phyloP scores from a whole-genome alignment of 2,113 vertebrate species.

The Erpornis zantholeuca region DNA sequence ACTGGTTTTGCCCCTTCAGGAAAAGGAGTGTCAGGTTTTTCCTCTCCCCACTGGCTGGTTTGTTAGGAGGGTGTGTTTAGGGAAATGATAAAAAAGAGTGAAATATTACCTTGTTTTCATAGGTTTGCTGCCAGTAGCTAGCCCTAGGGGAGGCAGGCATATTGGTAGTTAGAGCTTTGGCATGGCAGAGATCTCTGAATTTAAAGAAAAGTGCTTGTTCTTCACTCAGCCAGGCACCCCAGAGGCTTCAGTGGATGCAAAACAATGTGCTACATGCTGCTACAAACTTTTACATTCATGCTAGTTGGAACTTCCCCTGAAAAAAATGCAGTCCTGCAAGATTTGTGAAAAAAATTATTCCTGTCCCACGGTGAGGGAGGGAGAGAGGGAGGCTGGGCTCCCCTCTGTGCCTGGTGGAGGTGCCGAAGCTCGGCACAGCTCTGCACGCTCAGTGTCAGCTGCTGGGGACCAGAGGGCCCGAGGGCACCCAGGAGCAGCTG shows the following conservation, averaged over 20 bases:
- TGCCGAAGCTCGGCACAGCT: rapidly evolving
- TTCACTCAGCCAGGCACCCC: neutral
- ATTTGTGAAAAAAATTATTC: neutral
- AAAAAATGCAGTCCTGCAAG: neutral
- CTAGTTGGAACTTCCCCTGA: neutral
- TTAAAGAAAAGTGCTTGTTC: neutral
- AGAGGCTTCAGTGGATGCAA: neutral
- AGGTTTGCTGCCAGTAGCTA: neutral
- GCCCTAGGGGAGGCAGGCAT: neutral
- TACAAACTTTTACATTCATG: neutral
- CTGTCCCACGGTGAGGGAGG: rapidly evolving
- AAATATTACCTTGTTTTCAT: neutral
- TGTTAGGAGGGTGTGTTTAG: neutral
- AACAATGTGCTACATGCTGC: neutral
- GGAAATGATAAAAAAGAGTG: neutral
- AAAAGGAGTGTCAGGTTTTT: conserved; percentile 4
- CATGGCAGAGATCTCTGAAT: neutral
- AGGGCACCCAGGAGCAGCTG: neutral
- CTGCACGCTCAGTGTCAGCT: rapidly evolving
- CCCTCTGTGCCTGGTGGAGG: rapidly evolving
- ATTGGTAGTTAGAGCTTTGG: neutral
- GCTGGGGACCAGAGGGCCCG: rapidly evolving
- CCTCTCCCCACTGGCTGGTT: neutral
- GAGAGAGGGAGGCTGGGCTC: neutral
- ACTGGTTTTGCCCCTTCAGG: neutral